Evolutionary conservation across 2,888 invertebrate genomes (phyloP).

Genomic region (Heliconius ismenius): DNA sequence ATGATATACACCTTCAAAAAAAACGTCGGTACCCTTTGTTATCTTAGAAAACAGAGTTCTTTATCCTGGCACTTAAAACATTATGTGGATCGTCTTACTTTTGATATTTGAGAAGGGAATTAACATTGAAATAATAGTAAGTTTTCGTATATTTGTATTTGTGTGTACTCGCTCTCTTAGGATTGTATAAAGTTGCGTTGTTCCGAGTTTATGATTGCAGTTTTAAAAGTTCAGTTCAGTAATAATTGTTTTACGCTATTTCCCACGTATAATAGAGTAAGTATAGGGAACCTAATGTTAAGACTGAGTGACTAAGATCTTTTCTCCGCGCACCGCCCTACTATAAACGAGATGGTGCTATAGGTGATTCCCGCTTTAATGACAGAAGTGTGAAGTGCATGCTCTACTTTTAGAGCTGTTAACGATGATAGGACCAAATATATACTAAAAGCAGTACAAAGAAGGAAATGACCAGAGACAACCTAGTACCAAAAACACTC

Average conservation of each 20-base stretch:
- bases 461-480: neutral
- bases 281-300: neutral
- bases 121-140: constrained; percentile 36
- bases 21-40: constrained; percentile 36
- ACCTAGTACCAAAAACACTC: neutral
- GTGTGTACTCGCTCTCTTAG: neutral
- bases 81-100: constrained; percentile 41
- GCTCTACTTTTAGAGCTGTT: neutral
- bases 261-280: neutral
- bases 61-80: constrained; percentile 38
- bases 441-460: neutral
- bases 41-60: constrained; percentile 37
- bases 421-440: neutral
- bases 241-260: neutral
- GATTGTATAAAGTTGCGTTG: no score
- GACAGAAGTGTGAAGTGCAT: no score
- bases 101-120: constrained; percentile 43
- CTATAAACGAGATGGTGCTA: no score
- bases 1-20: constrained; percentile 37
- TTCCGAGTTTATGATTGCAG: no score
- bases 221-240: no score
- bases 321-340: neutral
- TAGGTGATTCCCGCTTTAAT: no score
- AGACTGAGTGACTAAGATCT: no score
- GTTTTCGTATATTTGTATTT: constrained; percentile 1